Evolutionary conservation across 2,888 invertebrate species (phyloP), one percentile per base, ranked within the genome.

Genomic region (Volucella inanis): DNA sequence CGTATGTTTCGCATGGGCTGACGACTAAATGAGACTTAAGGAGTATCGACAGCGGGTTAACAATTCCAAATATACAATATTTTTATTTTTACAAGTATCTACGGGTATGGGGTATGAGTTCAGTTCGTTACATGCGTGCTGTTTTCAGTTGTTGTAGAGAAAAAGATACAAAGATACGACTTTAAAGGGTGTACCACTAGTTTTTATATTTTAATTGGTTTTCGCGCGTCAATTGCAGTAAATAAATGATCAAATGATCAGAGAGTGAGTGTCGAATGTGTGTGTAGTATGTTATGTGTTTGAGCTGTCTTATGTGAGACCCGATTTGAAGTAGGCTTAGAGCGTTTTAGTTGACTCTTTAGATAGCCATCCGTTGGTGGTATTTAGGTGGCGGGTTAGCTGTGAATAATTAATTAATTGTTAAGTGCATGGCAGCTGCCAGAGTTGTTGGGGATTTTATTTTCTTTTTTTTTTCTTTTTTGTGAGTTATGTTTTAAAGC

Each of bases 361-460:
- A 18, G n/a, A 50, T 15, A 45, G 31, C 62, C 15, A 62, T 31
- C 39, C n/a, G 12, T 11, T 45, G 55, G 31, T 31, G 31, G 6
- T 31, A 31, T 39, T 50, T n/a, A 41, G 14, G 22, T 22, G 15
- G 15, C 49, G 64, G 38, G 65, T 71, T 54, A 11, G 45, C 31
- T 12, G 15, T 49, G 54, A 39, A 59, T 50, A 57, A 50, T 49
- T 45, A 68, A 68, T 76, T 68, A 68, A 68, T 68, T 12, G 45
- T 52, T 39, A 68, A 52, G 50, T 76, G 68, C 55, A 68, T 47
- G 68, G 61, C 76, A 68, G 57, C 54, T 68, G 76, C 52, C 76
- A 67, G 50, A 31, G 31, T 31, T 31, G 31, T 31, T 31, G 0
- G 31, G 31, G 31, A 22, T 22, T 22, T 1, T 22, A 3, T 22